These are phyloP conservation scores for Aphidius gifuensis DNA, from an alignment of 1,140 invertebrate species.

Conservation along the genomic window DNA sequence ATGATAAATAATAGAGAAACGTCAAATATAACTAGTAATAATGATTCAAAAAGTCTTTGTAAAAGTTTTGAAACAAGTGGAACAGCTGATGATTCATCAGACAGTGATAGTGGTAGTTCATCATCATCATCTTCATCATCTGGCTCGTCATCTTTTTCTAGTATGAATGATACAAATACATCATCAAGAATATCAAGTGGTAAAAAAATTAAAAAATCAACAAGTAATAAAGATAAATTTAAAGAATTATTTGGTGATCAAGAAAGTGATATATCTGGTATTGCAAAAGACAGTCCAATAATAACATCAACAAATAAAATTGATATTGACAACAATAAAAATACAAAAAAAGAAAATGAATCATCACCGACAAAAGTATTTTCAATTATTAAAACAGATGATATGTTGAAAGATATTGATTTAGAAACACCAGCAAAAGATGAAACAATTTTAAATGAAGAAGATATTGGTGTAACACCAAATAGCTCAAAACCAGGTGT, in stretches of 20 bases:
- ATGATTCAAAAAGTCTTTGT: neutral
- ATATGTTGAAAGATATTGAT: constrained; percentile 21
- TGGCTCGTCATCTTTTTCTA: constrained; percentile 19
- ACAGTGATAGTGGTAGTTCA: constrained; percentile 33
- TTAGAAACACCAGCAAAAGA: constrained; percentile 49
- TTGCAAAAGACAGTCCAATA: constrained; percentile 1
- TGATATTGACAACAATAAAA: constrained; percentile 12
- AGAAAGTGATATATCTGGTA: no score
- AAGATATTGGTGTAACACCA: constrained; percentile 47
- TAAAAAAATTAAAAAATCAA: constrained; percentile 21
- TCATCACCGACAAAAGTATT: constrained; percentile 45
- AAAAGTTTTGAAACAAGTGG: constrained; percentile 11
- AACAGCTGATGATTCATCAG: constrained; percentile 25
- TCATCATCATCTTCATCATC: constrained; percentile 31
- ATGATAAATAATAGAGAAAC: neutral
- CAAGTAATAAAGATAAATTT: constrained; percentile 16
- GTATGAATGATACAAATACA: constrained; percentile 14
- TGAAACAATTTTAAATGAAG: constrained; percentile 38
- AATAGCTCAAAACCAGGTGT: constrained; percentile 43
- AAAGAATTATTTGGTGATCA: neutral
- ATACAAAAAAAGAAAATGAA: constrained; percentile 24
- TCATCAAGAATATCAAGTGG: constrained; percentile 12
- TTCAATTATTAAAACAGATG: constrained; percentile 30
- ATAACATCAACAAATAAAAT: neutral
- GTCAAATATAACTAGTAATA: neutral